Base-by-base conservation (phyloP, 2,113 vertebrate species). In the Arenaria interpres region DNA sequence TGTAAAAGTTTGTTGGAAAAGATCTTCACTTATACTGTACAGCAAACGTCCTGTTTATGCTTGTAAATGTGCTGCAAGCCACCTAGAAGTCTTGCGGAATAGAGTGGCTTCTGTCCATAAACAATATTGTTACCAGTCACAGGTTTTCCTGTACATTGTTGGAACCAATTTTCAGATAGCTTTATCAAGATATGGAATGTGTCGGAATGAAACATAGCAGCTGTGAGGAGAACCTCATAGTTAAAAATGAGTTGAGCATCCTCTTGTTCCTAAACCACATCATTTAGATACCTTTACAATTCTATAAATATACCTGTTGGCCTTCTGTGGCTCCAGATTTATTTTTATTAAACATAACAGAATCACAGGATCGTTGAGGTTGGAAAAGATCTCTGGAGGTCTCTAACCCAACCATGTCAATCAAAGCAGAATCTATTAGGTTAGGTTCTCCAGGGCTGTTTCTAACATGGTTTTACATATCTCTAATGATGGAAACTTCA, bases 11-110 rank as follows among this genome's bases (percentile, higher is more conserved):
- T n/a, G n/a, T n/a, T n/a, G n/a, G n/a, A n/a, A n/a, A n/a, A n/a
- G n/a, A n/a, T n/a, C n/a, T n/a, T n/a, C 19, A n/a, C 7, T 54
- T 64, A 10, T 0, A 53, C 4, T 16, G 3, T n/a, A 13, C 10
- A 63, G 10, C 4, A 62, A 89, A 78, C 66, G 75, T 56, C 53
- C 24, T 32, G 5, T 30, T n/a, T 25, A 0, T 53, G 25, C 27
- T 94, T 69, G 24, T 74, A 78, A 71, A 62, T 74, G 20, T 72
- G 25, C 16, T 63, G 28, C 51, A 62, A 50, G 16, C 35, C 35
- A 86, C 6, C 27, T 15, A 57, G 6, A 4, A 60, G 6, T 50
- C 22, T 3, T 60, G 46, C 37, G 10, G 20, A 81, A 57, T 5
- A 14, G 28, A 53, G 20, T 18, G 21, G 16, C 9, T 81, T 53